Conservation (phyloP, 2,888 invertebrate species). For the Arge pagana region DNA sequence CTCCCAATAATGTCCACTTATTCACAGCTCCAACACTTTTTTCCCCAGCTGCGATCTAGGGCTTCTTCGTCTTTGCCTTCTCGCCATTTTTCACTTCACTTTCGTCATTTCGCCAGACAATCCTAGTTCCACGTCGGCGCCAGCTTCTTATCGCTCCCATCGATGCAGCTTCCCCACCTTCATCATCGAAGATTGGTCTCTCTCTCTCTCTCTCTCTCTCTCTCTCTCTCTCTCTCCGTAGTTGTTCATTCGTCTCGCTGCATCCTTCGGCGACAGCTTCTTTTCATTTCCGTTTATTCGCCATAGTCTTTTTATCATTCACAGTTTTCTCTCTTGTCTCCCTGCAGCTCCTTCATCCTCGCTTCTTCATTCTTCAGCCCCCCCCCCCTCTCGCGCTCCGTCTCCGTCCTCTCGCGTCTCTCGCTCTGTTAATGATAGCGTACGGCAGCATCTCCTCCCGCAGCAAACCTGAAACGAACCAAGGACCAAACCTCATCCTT, state of each 20-base stretch:
- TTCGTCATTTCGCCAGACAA: no score
- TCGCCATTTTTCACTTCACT: no score
- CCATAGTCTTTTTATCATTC: no score
- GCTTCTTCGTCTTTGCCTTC: constrained; percentile 4
- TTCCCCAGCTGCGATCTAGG: no score
- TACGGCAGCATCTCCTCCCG: constrained; percentile 38
- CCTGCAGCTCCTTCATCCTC: constrained; percentile 21
- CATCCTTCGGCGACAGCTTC: constrained; percentile 10
- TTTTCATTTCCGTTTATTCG: no score
- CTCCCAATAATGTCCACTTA: no score
- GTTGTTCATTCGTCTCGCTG: constrained; percentile 15
- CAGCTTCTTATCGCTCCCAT: constrained; percentile 10
- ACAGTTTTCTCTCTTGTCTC: constrained; percentile 7
- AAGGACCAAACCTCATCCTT: constrained; percentile 21
- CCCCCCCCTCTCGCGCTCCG: neutral
- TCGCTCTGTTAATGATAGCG: constrained; percentile 53
- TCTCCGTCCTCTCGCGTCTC: constrained; percentile 38
- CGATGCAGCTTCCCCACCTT: neutral
- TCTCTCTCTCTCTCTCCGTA: constrained; percentile 12
- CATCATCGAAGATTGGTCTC: neutral
- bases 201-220: constrained; percentile 6
- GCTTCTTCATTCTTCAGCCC: constrained; percentile 27
- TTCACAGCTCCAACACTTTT: no score
- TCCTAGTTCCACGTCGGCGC: no score
- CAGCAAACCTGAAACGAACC: constrained; percentile 31